Percentiles rank a stretch among this genome's conserved stretches.
phyloP scores from a whole-genome alignment of 1,140 invertebrate species.

The Cotesia chilonis region DNA sequence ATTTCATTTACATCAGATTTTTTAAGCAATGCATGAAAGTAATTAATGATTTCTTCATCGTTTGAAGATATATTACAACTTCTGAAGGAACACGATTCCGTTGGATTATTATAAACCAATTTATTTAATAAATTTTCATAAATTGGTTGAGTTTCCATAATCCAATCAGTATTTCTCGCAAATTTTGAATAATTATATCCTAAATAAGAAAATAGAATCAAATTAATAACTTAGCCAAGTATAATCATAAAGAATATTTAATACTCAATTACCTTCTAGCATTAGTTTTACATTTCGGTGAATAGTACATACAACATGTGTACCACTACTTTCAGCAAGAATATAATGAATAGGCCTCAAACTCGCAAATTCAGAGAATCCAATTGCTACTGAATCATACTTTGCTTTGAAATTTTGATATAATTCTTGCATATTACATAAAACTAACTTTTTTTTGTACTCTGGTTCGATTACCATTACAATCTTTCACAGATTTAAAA shows the following conservation, averaged over 20 bases:
- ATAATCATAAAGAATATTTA: neutral
- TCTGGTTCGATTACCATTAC: neutral
- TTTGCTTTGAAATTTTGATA: neutral
- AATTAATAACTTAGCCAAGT: neutral
- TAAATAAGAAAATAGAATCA: neutral
- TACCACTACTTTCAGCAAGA: neutral
- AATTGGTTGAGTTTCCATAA: slow-evolving; percentile 6
- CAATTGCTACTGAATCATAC: neutral
- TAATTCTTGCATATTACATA: slow-evolving; percentile 10
- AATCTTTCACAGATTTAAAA: neutral
- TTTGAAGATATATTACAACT: slow-evolving; percentile 41
- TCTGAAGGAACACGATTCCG: slow-evolving; percentile 39
- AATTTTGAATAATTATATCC: too few relatives aligned
- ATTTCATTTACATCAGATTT: too few relatives aligned
- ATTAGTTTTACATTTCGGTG: slow-evolving; percentile 27
- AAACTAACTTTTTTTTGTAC: slow-evolving; percentile 22
- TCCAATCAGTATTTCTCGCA: neutral
- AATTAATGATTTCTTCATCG: too few relatives aligned
- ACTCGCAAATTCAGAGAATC: slow-evolving; percentile 8
- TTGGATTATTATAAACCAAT: neutral
- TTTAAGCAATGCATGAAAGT: too few relatives aligned
- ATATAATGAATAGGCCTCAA: slow-evolving; percentile 16
- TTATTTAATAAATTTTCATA: neutral
- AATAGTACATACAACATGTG: neutral
- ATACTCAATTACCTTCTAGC: slow-evolving; percentile 14